phyloP scores from a whole-genome alignment of 92 coral and sea anemone genomes.

The Virgularia gustaviana region DNA sequence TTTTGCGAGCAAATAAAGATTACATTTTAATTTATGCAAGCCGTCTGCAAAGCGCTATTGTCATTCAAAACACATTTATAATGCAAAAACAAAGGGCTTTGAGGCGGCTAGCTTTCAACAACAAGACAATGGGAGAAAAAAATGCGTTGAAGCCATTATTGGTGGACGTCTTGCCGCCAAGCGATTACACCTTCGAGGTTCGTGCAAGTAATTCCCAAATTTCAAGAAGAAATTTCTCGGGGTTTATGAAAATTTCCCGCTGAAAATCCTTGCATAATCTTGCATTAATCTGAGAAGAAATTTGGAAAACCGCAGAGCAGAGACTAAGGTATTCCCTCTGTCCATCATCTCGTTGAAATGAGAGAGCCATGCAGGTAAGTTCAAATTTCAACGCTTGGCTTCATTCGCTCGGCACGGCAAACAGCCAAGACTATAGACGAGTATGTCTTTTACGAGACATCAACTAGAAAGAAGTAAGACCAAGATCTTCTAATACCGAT shows the following conservation, averaged over 20 bases:
- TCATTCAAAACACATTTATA: too few species aligned
- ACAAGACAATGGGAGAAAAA: constrained; percentile 35
- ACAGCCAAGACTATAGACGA: background rate
- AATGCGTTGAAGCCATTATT: too few species aligned
- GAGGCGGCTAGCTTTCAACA: constrained; percentile 29
- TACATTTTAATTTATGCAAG: constrained; percentile 6
- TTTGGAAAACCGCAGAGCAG: background rate
- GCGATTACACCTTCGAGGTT: background rate
- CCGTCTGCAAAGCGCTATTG: too few species aligned
- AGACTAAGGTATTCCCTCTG: background rate
- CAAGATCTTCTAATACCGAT: too few species aligned
- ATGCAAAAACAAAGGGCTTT: constrained; percentile 32
- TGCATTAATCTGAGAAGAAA: background rate
- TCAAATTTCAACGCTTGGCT: constrained; percentile 17
- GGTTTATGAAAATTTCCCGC: background rate
- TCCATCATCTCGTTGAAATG: constrained; percentile 11
- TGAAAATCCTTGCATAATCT: constrained; percentile 4
- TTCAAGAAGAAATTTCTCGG: background rate
- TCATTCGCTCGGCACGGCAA: background rate
- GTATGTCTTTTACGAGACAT: background rate
- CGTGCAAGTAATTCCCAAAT: background rate
- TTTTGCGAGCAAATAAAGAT: background rate
- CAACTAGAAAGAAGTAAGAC: background rate
- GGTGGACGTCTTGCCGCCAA: background rate
- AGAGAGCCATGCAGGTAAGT: constrained; percentile 19